Conservation (phyloP, 2,113 vertebrate species). For the Elephas maximus region DNA sequence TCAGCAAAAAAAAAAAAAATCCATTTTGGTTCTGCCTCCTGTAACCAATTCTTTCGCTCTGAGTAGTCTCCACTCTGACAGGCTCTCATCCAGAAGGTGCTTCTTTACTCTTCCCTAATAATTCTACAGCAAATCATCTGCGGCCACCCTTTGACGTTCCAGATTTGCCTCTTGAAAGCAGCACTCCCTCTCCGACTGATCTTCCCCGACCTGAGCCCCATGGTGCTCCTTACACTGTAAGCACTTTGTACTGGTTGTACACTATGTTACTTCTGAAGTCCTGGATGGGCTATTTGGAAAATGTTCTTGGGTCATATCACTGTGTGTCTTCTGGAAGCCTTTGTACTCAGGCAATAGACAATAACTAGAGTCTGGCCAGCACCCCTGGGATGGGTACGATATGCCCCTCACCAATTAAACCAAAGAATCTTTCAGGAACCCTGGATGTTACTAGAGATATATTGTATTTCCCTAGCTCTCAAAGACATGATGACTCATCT, state of each 20-base stretch:
- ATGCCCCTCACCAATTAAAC: not conserved
- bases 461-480: not conserved
- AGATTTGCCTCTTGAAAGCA: not conserved
- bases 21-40: conserved; percentile 14
- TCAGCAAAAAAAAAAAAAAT: not conserved
- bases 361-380: not conserved
- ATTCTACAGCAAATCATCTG: not conserved
- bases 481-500: conserved; percentile 10
- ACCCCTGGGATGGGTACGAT: not conserved
- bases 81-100: not conserved
- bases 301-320: not conserved
- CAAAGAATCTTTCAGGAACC: conserved; percentile 19
- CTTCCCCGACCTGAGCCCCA: not conserved
- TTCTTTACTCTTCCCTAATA: conserved; percentile 18
- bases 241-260: no score
- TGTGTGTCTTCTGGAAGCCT: not conserved
- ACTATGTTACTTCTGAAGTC: not conserved
- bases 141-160: not conserved
- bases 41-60: not conserved
- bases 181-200: not conserved
- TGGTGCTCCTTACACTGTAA: not conserved
- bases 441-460: not conserved
- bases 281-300: not conserved
- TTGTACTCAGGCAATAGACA: not conserved
- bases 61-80: not conserved